These are phyloP conservation scores for Ptychochromis oligacanthus DNA, from an alignment of 2,113 vertebrate genomes.

Conservation along the genomic window DNA sequence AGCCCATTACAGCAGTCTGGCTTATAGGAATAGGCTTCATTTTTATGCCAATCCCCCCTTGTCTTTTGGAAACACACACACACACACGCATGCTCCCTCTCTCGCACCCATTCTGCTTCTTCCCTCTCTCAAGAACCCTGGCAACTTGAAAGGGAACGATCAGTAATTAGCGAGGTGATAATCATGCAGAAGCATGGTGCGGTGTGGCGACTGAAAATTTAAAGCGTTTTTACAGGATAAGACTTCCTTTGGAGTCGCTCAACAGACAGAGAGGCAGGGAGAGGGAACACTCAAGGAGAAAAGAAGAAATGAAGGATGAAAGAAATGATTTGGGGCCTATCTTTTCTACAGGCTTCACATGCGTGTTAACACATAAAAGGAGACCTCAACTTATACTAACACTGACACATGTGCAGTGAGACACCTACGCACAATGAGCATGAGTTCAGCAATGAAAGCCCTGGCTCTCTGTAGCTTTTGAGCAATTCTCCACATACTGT, in stretches of 20 bases:
- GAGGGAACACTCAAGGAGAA: not conserved
- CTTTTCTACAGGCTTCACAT: constrained; percentile 18
- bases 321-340: not conserved
- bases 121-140: not conserved
- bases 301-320: not conserved
- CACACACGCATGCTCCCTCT: not conserved
- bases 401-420: not conserved
- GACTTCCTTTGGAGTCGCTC: not conserved
- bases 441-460: not conserved
- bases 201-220: not conserved
- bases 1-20: constrained; percentile 39
- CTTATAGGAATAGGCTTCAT: constrained; percentile 22
- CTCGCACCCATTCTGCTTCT: not conserved
- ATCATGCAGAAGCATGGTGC: not conserved
- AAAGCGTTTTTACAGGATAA: constrained; percentile 7
- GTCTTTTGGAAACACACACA: not conserved
- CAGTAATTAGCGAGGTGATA: constrained; percentile 44
- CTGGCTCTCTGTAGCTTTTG: not conserved
- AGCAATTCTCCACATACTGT: not conserved
- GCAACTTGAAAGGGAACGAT: constrained; percentile 28
- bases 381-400: not conserved
- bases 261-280: not conserved
- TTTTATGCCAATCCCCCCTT: constrained; percentile 5
- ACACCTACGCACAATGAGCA: not conserved
- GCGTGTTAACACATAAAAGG: constrained; percentile 41